Evolutionary conservation across 1,140 invertebrate species (phyloP).

Genomic region (Pseudomyrmex dendroicus): DNA sequence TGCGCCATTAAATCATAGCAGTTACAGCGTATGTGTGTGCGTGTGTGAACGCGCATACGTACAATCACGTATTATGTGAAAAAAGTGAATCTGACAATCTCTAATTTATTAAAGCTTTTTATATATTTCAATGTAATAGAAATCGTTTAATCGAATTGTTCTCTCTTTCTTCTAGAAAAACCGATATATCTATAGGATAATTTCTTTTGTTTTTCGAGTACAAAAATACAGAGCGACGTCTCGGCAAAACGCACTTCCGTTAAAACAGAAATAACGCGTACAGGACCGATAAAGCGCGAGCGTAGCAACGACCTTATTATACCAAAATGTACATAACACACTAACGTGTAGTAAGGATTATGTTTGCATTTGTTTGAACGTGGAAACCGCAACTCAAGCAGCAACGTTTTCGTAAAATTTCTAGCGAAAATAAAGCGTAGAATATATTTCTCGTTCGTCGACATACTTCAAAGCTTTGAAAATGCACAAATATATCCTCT

Average conservation of each 20-base stretch:
- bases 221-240: constrained; percentile 28
- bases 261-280: constrained; percentile 53
- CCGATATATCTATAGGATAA: neutral
- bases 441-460: too few species aligned
- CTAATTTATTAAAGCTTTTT: too few species aligned
- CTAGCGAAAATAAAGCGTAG: neutral
- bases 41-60: neutral
- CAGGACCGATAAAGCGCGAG: constrained; percentile 38
- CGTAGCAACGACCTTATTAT: constrained; percentile 52
- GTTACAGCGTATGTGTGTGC: neutral
- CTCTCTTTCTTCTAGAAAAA: neutral
- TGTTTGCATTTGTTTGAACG: neutral
- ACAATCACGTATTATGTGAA: neutral
- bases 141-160: neutral
- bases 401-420: constrained; percentile 29
- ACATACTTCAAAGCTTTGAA: neutral
- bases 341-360: neutral
- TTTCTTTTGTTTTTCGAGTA: neutral
- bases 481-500: neutral
- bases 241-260: constrained; percentile 36
- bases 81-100: neutral
- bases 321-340: neutral
- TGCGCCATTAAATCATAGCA: neutral
- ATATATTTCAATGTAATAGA: neutral
- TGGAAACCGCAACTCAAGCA: neutral